phyloP scores from a whole-genome alignment of 2,888 invertebrate species.

The Buathra laborator region DNA sequence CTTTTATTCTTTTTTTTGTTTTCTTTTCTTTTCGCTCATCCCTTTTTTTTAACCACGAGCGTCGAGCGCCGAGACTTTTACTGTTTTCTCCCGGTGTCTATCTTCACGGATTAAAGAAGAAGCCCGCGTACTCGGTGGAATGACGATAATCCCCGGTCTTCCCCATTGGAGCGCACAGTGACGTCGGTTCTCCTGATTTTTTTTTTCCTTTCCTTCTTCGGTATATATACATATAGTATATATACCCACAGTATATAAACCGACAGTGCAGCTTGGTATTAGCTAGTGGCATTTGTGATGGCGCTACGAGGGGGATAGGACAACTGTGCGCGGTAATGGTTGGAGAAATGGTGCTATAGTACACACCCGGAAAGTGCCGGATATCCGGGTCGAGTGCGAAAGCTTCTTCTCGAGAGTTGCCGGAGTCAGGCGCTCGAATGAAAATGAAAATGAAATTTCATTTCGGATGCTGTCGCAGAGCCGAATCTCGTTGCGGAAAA shows the following conservation, averaged over 20 bases:
- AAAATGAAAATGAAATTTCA: conserved; percentile 47
- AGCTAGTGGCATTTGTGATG: conserved; percentile 32
- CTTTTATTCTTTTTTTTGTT: conserved; percentile 6
- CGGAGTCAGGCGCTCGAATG: neutral
- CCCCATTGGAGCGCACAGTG: conserved; percentile 20
- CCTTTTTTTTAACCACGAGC: conserved; percentile 21
- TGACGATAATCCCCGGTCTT: conserved; percentile 47
- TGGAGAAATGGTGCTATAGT: conserved; percentile 35
- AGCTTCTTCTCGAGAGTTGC: conserved; percentile 30
- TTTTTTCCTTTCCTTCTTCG: conserved; percentile 2
- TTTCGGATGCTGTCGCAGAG: neutral
- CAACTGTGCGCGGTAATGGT: conserved; percentile 39
- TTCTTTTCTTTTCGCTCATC: conserved; percentile 1
- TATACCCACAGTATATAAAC: neutral
- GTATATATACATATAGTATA: neutral
- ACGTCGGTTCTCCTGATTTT: conserved; percentile 30
- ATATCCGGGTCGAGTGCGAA: conserved; percentile 52
- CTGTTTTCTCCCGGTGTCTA: conserved; percentile 43
- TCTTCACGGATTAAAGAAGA: conserved; percentile 48
- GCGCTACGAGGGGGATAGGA: conserved; percentile 16
- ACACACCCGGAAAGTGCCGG: conserved; percentile 48
- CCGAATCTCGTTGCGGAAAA: conserved; percentile 13
- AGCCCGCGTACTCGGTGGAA: conserved; percentile 42
- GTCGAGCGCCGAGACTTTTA: conserved; percentile 40
- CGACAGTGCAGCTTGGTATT: conserved; percentile 30